Base-by-base conservation (phyloP, 2,113 vertebrate species). In the Empidonax alnorum region DNA sequence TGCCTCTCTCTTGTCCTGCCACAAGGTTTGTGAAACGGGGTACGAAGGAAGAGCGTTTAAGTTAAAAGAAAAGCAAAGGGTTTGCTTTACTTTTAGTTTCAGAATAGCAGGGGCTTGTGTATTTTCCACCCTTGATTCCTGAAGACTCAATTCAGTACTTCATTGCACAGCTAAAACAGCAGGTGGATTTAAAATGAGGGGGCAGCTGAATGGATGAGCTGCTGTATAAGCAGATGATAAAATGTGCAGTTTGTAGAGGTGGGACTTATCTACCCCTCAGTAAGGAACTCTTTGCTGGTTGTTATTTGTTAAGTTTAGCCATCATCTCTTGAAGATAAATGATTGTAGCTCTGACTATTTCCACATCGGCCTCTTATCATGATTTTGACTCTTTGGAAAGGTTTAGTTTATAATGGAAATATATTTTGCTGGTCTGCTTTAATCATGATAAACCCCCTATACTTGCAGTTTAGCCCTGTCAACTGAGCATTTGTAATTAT, bases 281-380 rank as follows among this genome's bases (percentile, higher is more conserved):
- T 71, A 85, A 95, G 65, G 67, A 95, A 89, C 65, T 79, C 71
- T 88, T 92, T 84, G 90, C 84, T 94, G 33, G 78, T 80, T 42
- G 14, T 94, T 94, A 85, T 56, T 97, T 91, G 93, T 27, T 87
- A 96, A 96, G 66, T 93, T 95, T 86, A 94, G 62, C 80, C 87
- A 95, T 95, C 90, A 80, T 90, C 84, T 94, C 93, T 69, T 73
- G 80, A 91, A 94, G 94, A 95, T 95, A 91, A 94, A 93, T 93
- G 88, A 53, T 95, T 90, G 88, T 35, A 93, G 88, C 87, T 95
- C 84, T 87, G 77, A 88, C 53, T 92, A 91, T 88, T 84, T 82
- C 58, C 75, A 80, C 82, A 74, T 80, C 19, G 37, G 80, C 77
- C 93, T 89, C 89, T 89, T 84, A 78, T 78, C 14, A 20, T 78